These are phyloP conservation scores for Glaucopsyche alexis DNA, from an alignment of 2,888 invertebrate genomes.

Conservation along the genomic window DNA sequence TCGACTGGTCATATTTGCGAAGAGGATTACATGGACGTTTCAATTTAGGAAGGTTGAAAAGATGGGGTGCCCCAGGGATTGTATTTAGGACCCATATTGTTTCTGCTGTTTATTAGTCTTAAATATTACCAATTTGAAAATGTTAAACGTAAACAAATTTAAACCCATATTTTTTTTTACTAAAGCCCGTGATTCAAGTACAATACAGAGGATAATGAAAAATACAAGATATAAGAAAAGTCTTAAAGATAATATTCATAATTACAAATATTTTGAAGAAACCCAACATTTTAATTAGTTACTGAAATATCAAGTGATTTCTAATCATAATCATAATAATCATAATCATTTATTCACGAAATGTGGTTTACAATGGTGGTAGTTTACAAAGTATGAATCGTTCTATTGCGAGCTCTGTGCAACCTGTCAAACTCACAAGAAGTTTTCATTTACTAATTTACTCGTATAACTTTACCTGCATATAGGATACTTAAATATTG, in stretches of 20 bases:
- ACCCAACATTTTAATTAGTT: neutral
- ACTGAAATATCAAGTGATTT: neutral
- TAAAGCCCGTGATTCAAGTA: too few species aligned
- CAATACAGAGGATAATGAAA: too few species aligned
- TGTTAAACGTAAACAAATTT: too few species aligned
- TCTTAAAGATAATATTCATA: neutral
- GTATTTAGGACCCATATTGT: neutral
- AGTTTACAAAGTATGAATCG: too few species aligned
- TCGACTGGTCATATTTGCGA: neutral
- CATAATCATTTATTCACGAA: too few species aligned
- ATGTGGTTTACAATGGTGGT: too few species aligned
- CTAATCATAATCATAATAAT: too few species aligned
- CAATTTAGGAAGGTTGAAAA: constrained; percentile 3
- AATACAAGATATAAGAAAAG: too few species aligned
- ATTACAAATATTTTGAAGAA: neutral
- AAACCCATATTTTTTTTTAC: too few species aligned
- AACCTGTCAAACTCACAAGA: neutral
- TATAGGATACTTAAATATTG: neutral
- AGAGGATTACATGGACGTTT: constrained; percentile 7
- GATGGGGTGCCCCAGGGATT: neutral
- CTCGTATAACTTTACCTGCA: neutral
- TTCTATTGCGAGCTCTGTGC: neutral
- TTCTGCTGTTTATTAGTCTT: neutral
- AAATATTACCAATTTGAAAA: neutral
- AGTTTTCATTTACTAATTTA: constrained; percentile 2